A percentile compares a stretch with the other conserved stretches of the same genome.
Conservation (phyloP, 2,113 vertebrate species). For the Anthoscopus minutus region DNA sequence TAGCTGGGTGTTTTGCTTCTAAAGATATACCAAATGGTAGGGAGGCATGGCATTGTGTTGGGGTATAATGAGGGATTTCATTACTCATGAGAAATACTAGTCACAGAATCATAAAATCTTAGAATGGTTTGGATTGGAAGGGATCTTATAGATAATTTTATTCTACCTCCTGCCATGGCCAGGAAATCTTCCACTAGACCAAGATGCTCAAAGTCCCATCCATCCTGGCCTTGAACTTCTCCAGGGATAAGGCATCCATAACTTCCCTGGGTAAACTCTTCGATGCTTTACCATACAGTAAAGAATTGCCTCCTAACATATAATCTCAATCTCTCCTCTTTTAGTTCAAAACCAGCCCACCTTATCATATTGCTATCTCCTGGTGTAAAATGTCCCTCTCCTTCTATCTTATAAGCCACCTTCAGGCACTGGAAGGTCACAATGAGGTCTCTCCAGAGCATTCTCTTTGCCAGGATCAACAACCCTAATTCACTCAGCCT, state of each 20-base stretch:
- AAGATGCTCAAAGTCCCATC: neutral
- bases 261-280: neutral
- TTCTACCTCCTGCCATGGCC: neutral
- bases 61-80: neutral
- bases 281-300: neutral
- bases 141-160: neutral
- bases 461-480: neutral
- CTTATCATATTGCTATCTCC: fast-evolving
- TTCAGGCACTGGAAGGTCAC: neutral
- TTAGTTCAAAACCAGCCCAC: neutral
- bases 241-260: neutral
- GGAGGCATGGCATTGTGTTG: neutral
- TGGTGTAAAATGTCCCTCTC: neutral
- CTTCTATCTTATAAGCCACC: neutral
- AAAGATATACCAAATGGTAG: neutral
- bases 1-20: neutral
- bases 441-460: neutral
- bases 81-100: neutral
- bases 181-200: neutral
- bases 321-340: neutral
- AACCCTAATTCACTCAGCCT: neutral
- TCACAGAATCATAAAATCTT: neutral
- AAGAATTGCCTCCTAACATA: neutral
- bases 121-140: neutral
- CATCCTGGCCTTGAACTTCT: neutral